These are phyloP conservation scores for Nasalis larvatus DNA, from an alignment of 2,113 vertebrate genomes.

Conservation along the genomic window DNA sequence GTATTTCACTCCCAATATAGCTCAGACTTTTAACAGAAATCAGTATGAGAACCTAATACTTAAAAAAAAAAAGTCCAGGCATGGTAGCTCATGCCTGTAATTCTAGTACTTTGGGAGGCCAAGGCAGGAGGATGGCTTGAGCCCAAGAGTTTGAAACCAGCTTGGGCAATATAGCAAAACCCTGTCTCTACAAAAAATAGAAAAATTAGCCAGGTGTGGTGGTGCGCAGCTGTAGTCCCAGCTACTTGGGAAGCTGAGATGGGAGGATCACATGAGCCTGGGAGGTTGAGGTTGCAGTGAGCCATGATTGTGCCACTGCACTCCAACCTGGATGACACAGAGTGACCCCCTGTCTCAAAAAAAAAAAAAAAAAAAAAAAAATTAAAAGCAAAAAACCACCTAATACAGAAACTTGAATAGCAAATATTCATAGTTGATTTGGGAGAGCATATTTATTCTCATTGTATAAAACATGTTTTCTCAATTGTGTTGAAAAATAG, in stretches of 20 bases:
- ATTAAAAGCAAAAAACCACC: not conserved
- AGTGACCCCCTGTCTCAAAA: not conserved
- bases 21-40: slow-evolving; percentile 23
- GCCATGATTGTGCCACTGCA: not conserved
- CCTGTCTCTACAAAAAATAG: not conserved
- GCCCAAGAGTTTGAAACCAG: too few species aligned
- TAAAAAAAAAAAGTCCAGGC: too few species aligned
- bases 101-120: too few species aligned
- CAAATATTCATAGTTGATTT: not conserved
- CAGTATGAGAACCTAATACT: not conserved
- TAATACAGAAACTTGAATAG: slow-evolving; percentile 5
- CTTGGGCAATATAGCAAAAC: too few species aligned
- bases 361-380: not conserved
- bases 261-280: too few species aligned
- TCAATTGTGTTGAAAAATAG: not conserved
- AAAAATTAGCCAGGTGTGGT: not conserved
- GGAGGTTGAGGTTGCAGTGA: not conserved
- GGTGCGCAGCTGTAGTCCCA: not conserved
- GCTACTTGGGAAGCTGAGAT: too few species aligned
- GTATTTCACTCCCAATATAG: not conserved
- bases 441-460: not conserved
- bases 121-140: too few species aligned
- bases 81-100: too few species aligned
- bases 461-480: not conserved
- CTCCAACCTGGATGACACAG: not conserved